Evolutionary conservation across 2,888 invertebrate genomes (phyloP).

Genomic region (Coelogynopora nodosa): DNA sequence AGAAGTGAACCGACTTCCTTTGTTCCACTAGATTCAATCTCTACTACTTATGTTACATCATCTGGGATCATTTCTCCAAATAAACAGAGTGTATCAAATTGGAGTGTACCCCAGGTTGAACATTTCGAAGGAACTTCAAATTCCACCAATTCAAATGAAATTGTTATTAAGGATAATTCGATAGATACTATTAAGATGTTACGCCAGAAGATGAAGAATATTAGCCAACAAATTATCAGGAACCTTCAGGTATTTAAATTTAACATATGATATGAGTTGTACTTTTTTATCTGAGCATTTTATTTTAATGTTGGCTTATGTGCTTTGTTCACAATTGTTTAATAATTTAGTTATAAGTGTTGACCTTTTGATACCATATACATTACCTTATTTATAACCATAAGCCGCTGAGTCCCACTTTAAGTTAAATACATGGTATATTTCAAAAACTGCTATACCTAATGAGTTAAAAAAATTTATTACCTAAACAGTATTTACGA

Average conservation of each 20-base stretch:
- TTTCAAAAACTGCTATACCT: too few relatives aligned
- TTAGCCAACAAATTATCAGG: not conserved
- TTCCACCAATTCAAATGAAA: not conserved
- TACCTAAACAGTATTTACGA: too few relatives aligned
- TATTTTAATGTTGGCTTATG: too few relatives aligned
- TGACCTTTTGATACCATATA: too few relatives aligned
- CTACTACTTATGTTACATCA: not conserved
- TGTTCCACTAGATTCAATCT: not conserved
- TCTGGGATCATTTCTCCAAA: not conserved
- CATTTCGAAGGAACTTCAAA: not conserved
- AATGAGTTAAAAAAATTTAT: too few relatives aligned
- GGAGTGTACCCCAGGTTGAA: not conserved
- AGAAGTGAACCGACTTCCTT: not conserved
- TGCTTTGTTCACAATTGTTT: too few relatives aligned
- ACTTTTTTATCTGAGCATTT: too few relatives aligned
- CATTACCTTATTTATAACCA: too few relatives aligned
- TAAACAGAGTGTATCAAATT: not conserved
- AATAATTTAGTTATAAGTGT: too few relatives aligned
- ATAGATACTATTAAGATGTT: slow-evolving; percentile 7
- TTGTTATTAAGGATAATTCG: not conserved
- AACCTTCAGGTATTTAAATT: slow-evolving; percentile 4
- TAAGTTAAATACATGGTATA: too few relatives aligned
- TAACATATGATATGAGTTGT: slow-evolving; percentile 10
- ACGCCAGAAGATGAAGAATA: not conserved
- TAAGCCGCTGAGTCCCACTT: too few relatives aligned